These are phyloP conservation scores for Lithobates sylvaticus DNA, from an alignment of 2,797 vertebrate species.

Conservation along the genomic window DNA sequence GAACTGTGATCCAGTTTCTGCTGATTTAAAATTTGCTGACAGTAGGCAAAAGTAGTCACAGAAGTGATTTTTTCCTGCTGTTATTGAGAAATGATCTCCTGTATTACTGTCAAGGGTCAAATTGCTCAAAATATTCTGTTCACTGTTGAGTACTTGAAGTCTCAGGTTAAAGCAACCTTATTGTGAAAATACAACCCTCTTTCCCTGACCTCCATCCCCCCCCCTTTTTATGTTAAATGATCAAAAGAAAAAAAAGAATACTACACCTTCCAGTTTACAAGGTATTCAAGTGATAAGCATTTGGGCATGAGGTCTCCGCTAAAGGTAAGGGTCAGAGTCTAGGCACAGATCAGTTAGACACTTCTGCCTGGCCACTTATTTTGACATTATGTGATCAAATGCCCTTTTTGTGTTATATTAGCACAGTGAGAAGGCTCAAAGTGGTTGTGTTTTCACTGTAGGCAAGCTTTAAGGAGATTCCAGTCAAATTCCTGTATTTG, in stretches of 20 bases:
- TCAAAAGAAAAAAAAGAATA: too few species aligned
- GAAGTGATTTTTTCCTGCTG: conserved; percentile 76
- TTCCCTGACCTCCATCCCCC: too few species aligned
- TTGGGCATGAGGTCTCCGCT: not conserved
- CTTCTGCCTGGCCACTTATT: not conserved
- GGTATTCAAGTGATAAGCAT: not conserved
- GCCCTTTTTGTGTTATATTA: too few species aligned
- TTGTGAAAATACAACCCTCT: not conserved
- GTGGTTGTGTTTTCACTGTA: too few species aligned
- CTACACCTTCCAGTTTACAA: not conserved
- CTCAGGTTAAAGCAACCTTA: not conserved
- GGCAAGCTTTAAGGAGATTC: too few species aligned
- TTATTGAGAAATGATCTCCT: conserved; percentile 38
- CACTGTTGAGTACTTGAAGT: not conserved
- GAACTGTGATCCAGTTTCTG: conserved; percentile 83
- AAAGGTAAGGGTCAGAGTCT: too few species aligned
- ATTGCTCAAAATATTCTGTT: not conserved
- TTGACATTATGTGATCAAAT: not conserved
- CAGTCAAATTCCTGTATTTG: too few species aligned
- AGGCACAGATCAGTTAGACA: too few species aligned
- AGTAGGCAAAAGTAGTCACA: conserved; percentile 71
- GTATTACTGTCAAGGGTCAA: not conserved
- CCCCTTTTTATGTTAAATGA: too few species aligned
- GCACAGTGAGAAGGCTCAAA: too few species aligned
- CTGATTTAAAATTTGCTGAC: conserved; percentile 78